Conservation (phyloP, 2,797 vertebrate species). For the Harpagifer antarcticus region DNA sequence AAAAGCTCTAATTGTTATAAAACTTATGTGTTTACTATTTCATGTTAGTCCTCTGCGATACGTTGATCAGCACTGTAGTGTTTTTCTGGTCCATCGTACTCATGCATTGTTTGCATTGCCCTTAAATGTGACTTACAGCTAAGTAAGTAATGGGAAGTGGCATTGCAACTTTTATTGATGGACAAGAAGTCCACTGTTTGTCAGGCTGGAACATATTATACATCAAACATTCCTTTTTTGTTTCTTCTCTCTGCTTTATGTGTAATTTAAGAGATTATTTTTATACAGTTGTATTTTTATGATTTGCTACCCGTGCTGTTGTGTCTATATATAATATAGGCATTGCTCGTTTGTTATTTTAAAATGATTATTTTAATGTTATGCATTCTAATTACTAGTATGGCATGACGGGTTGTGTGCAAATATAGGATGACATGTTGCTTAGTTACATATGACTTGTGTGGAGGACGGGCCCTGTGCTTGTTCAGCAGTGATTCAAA, state of each 20-base stretch:
- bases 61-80: neutral
- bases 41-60: neutral
- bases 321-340: conserved; percentile 5
- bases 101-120: neutral
- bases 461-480: conserved; percentile 1
- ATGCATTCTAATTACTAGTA: conserved; percentile 17
- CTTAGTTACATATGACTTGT: conserved; percentile 11
- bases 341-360: conserved; percentile 17
- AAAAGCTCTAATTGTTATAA: neutral
- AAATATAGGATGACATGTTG: conserved; percentile 15
- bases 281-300: conserved; percentile 54
- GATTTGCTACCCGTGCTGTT: conserved; percentile 52
- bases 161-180: neutral
- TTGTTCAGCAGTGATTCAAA: conserved; percentile 19
- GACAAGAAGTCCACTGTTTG: neutral
- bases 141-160: conserved; percentile 4
- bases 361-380: conserved; percentile 26
- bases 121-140: conserved; percentile 10
- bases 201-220: conserved; percentile 43
- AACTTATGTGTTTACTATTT: neutral
- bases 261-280: conserved; percentile 69
- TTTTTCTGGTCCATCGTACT: neutral
- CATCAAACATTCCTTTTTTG: conserved; percentile 52
- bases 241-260: conserved; percentile 28
- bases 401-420: conserved; percentile 2